Evolutionary conservation across 2,797 vertebrate genomes (phyloP), one percentile per base, ranked within the genome.

Genomic region (Salarias fasciatus): DNA sequence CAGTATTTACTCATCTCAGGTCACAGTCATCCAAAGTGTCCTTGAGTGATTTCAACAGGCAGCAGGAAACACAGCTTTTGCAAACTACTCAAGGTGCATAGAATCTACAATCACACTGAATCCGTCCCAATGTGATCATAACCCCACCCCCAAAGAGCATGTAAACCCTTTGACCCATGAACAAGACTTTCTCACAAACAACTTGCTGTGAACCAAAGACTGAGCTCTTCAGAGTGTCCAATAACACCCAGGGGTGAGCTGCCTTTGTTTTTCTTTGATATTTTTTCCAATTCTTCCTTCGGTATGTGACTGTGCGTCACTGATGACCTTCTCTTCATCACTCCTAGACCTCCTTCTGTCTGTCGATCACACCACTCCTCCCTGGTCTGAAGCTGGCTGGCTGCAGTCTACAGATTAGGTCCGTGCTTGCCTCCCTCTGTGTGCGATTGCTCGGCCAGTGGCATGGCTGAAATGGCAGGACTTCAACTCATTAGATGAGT

Each of bases 401-500:
- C 48, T 69, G 46, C 3, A 1, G 33, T 28, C 42, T 9, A 54
- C 28, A 53, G 56, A 82, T 75, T 63, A 71, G 41, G 70, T 57
- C 50, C 12, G 18, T 48, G 52, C 43, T 73, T 11, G 24, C 36
- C 56, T 64, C 7, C 8, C 44, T 29, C 47, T 51, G 63, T 53
- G 49, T 31, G 56, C 36, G 14, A 65, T 47, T 53, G 54, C 2
- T 9, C 31, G 53, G 59, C 55, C 58, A 54, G 57, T 63, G 41
- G 66, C 38, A 43, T 42, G 58, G 75, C 12, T 58, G 33, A 72
- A 63, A 70, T 55, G 36, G 55, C 69, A 65, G 63, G 56, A 75
- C 61, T 59, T 72, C 28, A 71, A 68, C 62, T 64, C 66, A 64
- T 74, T 67, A 70, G 77, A 74, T 74, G 80, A 83, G 44, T 80